Conservation (phyloP, 1,140 invertebrate genomes). For the Conopomorpha cramerella region DNA sequence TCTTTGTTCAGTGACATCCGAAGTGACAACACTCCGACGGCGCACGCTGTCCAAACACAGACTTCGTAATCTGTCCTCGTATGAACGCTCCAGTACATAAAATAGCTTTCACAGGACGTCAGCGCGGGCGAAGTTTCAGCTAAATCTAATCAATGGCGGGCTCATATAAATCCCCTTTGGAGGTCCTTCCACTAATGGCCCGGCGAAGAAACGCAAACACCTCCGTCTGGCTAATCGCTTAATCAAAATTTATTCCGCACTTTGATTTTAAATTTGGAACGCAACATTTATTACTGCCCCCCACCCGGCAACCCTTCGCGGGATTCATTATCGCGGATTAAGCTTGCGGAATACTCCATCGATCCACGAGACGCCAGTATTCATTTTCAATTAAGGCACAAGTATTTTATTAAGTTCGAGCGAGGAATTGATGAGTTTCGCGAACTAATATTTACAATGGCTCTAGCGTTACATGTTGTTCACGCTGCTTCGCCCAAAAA, state of each 20-base stretch:
- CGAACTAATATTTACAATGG: conserved; percentile 59
- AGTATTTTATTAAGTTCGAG: conserved; percentile 60
- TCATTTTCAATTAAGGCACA: conserved; percentile 60
- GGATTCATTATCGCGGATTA: conserved; percentile 59
- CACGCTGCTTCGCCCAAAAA: too few relatives aligned
- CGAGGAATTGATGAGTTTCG: conserved; percentile 57
- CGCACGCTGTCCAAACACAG: too few relatives aligned
- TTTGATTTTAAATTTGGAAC: conserved; percentile 59
- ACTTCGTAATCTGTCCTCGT: too few relatives aligned
- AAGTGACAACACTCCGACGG: too few relatives aligned
- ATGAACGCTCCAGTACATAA: too few relatives aligned
- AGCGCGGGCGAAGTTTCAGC: too few relatives aligned
- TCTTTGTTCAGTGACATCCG: too few relatives aligned
- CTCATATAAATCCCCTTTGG: conserved; percentile 9
- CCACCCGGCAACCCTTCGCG: conserved; percentile 47
- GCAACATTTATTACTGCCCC: conserved; percentile 55
- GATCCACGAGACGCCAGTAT: conserved; percentile 51
- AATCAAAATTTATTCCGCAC: conserved; percentile 61
- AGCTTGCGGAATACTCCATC: conserved; percentile 56
- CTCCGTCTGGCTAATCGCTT: conserved; percentile 53
- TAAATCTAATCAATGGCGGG: too few relatives aligned
- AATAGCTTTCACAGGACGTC: too few relatives aligned
- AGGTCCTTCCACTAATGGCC: conserved; percentile 19
- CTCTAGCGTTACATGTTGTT: too few relatives aligned
- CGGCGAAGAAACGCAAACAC: conserved; percentile 39